These are phyloP conservation scores for Zonitis immaculata DNA, from an alignment of 2,888 invertebrate species.

Conservation along the genomic window DNA sequence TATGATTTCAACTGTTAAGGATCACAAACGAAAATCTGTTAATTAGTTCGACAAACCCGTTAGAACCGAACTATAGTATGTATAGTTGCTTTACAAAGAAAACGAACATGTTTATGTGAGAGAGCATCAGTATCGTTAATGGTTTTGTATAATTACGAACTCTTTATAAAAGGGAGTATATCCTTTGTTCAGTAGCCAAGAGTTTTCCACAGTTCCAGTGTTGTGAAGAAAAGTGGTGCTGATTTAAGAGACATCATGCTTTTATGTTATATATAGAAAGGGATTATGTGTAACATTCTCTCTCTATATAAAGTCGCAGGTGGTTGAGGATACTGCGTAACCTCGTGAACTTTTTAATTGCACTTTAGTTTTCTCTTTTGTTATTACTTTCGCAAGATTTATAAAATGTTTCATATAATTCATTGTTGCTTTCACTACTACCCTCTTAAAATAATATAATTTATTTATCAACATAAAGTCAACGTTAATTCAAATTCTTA, in stretches of 20 bases:
- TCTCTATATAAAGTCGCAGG: conserved; percentile 13
- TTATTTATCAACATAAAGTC: not conserved
- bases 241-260: conserved; percentile 17
- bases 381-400: conserved; percentile 16
- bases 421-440: conserved; percentile 8
- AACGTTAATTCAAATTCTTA: not conserved
- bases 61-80: conserved; percentile 11
- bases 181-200: conserved; percentile 10
- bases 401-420: conserved; percentile 10
- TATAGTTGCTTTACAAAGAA: conserved; percentile 15
- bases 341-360: conserved; percentile 19
- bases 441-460: conserved; percentile 6
- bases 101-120: conserved; percentile 13
- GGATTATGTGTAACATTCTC: conserved; percentile 5
- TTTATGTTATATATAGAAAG: conserved; percentile 14
- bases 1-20: not conserved
- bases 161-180: conserved; percentile 14
- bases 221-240: conserved; percentile 13
- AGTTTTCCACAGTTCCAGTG: conserved; percentile 10
- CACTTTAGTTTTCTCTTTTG: conserved; percentile 16
- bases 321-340: conserved; percentile 12
- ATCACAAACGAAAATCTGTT: conserved; percentile 11
- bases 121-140: conserved; percentile 18
- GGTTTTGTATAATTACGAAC: conserved; percentile 19
- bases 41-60: conserved; percentile 12